Conservation (phyloP, 2,888 invertebrate genomes). For the Brachycybe producta region DNA sequence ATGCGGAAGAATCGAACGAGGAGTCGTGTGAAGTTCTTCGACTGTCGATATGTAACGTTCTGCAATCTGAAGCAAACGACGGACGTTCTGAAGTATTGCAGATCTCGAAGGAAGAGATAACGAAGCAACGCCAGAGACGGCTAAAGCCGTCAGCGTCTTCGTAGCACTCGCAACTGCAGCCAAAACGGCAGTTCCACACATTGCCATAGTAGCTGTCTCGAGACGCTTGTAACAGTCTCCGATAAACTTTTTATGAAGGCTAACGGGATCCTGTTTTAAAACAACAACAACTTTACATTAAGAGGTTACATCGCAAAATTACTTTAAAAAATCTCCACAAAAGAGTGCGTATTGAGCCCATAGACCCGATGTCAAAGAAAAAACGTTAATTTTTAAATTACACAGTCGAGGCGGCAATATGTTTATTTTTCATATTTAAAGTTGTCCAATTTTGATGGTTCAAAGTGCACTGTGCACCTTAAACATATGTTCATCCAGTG, state of each 20-base stretch:
- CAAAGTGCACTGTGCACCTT: no score
- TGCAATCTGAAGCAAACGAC: conserved; percentile 36
- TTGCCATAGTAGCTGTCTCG: conserved; percentile 32
- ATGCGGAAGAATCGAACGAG: conserved; percentile 37
- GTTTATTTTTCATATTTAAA: no score
- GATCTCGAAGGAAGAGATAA: conserved; percentile 33
- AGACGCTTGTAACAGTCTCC: conserved; percentile 37
- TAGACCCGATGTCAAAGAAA: no score
- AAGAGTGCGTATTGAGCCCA: no score
- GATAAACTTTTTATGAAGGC: conserved; percentile 37
- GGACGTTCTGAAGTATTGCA: conserved; percentile 33
- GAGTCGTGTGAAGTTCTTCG: conserved; percentile 34
- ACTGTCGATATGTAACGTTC: conserved; percentile 37
- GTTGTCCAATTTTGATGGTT: no score
- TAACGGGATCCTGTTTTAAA: conserved; percentile 31
- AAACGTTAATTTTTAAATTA: no score
- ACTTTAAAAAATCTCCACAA: no score
- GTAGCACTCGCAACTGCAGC: conserved; percentile 34
- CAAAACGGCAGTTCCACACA: conserved; percentile 32
- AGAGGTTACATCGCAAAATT: no score
- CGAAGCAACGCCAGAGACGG: conserved; percentile 33
- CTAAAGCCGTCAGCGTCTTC: conserved; percentile 33
- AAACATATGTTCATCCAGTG: no score
- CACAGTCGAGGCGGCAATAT: no score
- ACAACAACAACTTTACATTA: not conserved